Base-by-base conservation (phyloP, 1,140 invertebrate genomes). In the Lepidurus arcticus region DNA sequence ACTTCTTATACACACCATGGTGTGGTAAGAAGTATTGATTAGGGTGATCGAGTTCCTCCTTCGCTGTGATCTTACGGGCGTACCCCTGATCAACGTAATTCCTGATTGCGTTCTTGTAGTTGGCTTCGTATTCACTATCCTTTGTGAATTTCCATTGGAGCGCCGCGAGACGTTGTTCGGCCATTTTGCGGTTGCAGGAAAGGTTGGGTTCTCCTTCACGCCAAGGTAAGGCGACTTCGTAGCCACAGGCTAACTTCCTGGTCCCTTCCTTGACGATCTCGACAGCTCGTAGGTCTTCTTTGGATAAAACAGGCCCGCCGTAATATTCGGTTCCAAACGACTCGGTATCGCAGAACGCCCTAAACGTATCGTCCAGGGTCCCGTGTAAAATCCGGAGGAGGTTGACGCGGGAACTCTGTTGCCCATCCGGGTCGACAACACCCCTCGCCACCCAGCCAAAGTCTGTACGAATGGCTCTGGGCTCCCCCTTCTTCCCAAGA, bases 211-310 rank as follows among this genome's bases (percentile, higher is more conserved):
- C n/a, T 42, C 77, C 77, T 16, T 9, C 53, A 11, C 16, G 65
- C 77, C 77, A 78, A 16, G 77, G 44, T 7, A 78, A n/a, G 10
- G 77, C 53, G 7, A 73, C 77, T 42, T 78, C 77, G 42, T 78
- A 78, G 0, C 77, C 77, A 74, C 6, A 16, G 21, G 73, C 77
- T 24, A 78, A 42, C 26, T 78, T 26, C 53, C 77, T 24, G 42
- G 73, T 42, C 5, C 53, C 77, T 44, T 78, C 42, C 7, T 78
- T 24, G 21, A 78, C n/a, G 42, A 78, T 78, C 6, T 44, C 26
- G 8, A 74, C 10, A 11, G 77, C 77, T 9, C 21, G 24, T n/a
- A 44, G 34, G 6, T 78, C 77, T 9, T 75, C 73, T 4, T 16
- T 16, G 3, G 77, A 73, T 1, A 78, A 10, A 13, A 7, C 65